Evolutionary conservation across 2,888 invertebrate genomes (phyloP).

Genomic region (Ectropis crepuscularia): DNA sequence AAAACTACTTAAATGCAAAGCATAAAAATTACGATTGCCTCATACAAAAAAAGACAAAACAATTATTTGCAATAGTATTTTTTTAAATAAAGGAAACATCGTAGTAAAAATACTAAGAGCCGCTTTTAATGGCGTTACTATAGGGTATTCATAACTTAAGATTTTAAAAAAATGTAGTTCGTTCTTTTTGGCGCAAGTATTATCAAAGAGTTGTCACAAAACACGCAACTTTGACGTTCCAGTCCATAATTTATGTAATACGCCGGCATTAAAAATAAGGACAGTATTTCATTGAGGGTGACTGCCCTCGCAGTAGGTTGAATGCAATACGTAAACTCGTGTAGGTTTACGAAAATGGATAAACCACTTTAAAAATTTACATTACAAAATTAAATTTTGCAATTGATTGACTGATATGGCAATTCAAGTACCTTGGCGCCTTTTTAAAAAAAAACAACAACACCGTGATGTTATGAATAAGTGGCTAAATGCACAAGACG

Average conservation of each 20-base stretch:
- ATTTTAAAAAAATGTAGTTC: too few relatives aligned
- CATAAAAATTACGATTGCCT: too few relatives aligned
- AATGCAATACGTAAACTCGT: slow-evolving; percentile 25
- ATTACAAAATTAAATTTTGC: slow-evolving; percentile 5
- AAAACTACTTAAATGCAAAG: too few relatives aligned
- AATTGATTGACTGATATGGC: slow-evolving; percentile 5
- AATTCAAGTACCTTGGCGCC: slow-evolving; percentile 10
- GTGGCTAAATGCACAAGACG: neutral
- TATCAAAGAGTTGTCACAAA: neutral
- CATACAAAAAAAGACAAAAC: too few relatives aligned
- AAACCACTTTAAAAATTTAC: slow-evolving; percentile 13
- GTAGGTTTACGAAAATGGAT: slow-evolving; percentile 22
- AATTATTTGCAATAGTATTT: neutral
- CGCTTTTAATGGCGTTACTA: neutral
- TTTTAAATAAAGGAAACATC: slow-evolving; percentile 9
- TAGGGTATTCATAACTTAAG: too few relatives aligned
- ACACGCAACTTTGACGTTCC: slow-evolving; percentile 24
- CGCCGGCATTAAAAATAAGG: slow-evolving; percentile 20
- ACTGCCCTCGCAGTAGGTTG: slow-evolving; percentile 31
- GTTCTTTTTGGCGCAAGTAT: too few relatives aligned
- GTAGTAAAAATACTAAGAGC: neutral
- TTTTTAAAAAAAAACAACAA: neutral
- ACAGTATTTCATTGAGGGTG: slow-evolving; percentile 20
- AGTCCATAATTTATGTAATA: slow-evolving; percentile 23
- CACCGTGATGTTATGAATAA: neutral